Percentiles rank a stretch among this genome's conserved stretches.
Evolutionary conservation across 92 coral and sea anemone species (phyloP).

Genomic region (Muricea muricata): DNA sequence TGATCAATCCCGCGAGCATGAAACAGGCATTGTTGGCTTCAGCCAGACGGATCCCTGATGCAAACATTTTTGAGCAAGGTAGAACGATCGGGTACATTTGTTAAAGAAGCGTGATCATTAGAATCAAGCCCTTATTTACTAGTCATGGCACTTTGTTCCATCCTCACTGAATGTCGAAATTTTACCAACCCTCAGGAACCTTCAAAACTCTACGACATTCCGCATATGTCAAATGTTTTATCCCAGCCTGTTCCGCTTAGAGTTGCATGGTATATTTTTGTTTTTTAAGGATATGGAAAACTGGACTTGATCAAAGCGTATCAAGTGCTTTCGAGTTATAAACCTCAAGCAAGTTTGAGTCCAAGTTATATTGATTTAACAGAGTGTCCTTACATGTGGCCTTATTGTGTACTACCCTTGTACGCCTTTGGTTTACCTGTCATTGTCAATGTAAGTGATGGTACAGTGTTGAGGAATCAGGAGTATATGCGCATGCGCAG

Average conservation of each 20-base stretch:
- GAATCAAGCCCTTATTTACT: too few species aligned
- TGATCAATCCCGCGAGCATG: constrained; percentile 94
- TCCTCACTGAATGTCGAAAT: too few species aligned
- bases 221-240: too few species aligned
- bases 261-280: too few species aligned
- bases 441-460: constrained; percentile 85
- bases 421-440: constrained; percentile 85
- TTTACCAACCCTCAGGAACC: too few species aligned
- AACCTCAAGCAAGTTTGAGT: constrained; percentile 97
- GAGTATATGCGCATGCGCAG: too few species aligned
- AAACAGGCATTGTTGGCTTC: constrained; percentile 97
- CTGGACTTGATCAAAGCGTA: constrained; percentile 96
- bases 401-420: constrained; percentile 95
- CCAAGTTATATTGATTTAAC: constrained; percentile 95
- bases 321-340: constrained; percentile 95
- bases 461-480: background rate
- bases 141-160: too few species aligned
- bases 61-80: constrained; percentile 99
- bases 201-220: too few species aligned
- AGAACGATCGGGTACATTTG: too few species aligned
- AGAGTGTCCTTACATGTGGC: constrained; percentile 99
- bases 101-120: too few species aligned
- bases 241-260: too few species aligned
- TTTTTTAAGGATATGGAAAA: constrained; percentile 86
- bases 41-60: constrained; percentile 90